Conservation (phyloP, 2,888 invertebrate species). For the Hypena proboscidalis region DNA sequence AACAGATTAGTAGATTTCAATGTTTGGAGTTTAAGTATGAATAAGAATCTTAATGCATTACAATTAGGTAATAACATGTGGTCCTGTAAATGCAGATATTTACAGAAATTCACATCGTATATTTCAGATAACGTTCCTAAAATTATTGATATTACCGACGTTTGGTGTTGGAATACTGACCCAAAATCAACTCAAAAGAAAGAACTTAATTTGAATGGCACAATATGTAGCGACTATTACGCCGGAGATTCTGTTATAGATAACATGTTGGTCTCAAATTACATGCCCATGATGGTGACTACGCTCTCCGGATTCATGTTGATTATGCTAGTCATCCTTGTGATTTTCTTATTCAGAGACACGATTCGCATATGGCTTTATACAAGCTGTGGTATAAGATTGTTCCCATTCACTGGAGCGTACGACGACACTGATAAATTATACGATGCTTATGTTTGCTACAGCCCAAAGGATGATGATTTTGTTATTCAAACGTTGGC, state of each 20-base stretch:
- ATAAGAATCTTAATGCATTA: conserved; percentile 88
- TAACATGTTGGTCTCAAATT: conserved; percentile 92
- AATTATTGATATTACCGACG: conserved; percentile 90
- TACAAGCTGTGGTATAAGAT: conserved; percentile 93
- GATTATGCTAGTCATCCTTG: conserved; percentile 90
- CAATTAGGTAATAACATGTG: conserved; percentile 94
- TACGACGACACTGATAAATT: conserved; percentile 94
- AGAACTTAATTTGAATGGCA: conserved; percentile 92
- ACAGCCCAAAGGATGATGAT: conserved; percentile 96
- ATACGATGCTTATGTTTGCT: conserved; percentile 97
- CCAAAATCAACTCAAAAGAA: conserved; percentile 89
- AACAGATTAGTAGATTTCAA: conserved; percentile 92
- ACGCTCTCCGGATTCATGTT: conserved; percentile 91
- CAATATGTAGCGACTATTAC: conserved; percentile 94
- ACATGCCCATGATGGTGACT: conserved; percentile 93
- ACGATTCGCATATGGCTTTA: conserved; percentile 95
- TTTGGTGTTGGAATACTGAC: conserved; percentile 91
- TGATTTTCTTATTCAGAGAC: conserved; percentile 94
- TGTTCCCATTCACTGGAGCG: conserved; percentile 89
- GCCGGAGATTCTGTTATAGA: conserved; percentile 93
- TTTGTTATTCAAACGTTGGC: conserved; percentile 95
- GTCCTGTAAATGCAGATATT: conserved; percentile 95
- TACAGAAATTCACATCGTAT: conserved; percentile 92
- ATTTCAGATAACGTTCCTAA: conserved; percentile 91
- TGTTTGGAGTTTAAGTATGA: conserved; percentile 89